A percentile compares a stretch with the other conserved stretches of the same genome.
Conservation (phyloP, 1,140 invertebrate species). For the Yoshiicerus persimilis region DNA sequence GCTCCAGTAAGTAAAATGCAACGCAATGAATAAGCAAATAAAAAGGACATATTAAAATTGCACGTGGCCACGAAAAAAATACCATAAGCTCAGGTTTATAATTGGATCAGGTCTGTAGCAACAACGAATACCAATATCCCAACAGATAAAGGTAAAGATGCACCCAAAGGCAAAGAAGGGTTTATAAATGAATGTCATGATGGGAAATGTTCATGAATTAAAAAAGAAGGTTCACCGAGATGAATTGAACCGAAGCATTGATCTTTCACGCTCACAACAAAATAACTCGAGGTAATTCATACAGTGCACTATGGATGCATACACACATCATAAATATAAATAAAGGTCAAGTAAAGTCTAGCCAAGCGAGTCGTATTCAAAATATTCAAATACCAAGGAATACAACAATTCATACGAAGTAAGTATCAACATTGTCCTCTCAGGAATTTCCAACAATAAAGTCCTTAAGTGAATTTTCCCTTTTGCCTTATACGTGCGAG, state of each 20-base stretch:
- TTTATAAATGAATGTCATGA: background rate
- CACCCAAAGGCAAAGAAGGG: too few relatives aligned
- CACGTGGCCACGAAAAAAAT: too few relatives aligned
- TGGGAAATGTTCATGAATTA: background rate
- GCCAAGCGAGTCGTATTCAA: background rate
- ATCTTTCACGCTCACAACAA: conserved; percentile 19
- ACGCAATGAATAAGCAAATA: too few relatives aligned
- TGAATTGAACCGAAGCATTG: conserved; percentile 16
- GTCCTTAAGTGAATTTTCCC: background rate
- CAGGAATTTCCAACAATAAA: background rate
- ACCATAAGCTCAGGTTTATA: too few relatives aligned
- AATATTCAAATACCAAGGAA: background rate
- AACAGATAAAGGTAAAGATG: too few relatives aligned
- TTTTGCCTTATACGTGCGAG: background rate
- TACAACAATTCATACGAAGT: background rate
- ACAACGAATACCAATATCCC: too few relatives aligned
- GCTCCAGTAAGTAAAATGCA: too few relatives aligned
- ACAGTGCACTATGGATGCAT: background rate
- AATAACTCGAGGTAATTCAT: background rate
- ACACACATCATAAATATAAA: background rate
- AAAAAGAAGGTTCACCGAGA: conserved; percentile 4
- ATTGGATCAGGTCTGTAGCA: too few relatives aligned
- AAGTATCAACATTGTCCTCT: background rate
- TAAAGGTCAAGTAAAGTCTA: background rate
- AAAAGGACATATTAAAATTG: too few relatives aligned